phyloP scores from a whole-genome alignment of 2,797 vertebrate species.

The Sebastes trivittatus region DNA sequence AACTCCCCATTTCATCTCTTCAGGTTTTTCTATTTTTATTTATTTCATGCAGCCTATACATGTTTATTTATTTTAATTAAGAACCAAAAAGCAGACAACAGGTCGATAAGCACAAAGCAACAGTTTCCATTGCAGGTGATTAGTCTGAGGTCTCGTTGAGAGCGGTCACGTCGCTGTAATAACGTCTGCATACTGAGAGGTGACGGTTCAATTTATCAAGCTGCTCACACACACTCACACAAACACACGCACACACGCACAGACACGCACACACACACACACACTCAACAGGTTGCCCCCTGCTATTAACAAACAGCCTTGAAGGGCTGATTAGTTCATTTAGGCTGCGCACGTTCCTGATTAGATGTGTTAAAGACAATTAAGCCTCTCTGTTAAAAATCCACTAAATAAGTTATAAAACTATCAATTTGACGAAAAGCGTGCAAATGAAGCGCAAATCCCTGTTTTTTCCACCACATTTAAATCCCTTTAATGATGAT shows the following conservation, averaged over 20 bases:
- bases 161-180: constrained; percentile 75
- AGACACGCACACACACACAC: not conserved
- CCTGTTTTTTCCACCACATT: not conserved
- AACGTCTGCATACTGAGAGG: constrained; percentile 81
- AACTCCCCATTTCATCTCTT: not conserved
- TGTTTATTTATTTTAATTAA: constrained; percentile 64
- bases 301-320: constrained; percentile 41
- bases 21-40: constrained; percentile 7
- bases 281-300: constrained; percentile 74
- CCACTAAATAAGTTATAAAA: constrained; percentile 69
- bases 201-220: constrained; percentile 74
- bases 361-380: constrained; percentile 56
- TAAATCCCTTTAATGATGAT: not conserved
- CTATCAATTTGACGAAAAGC: constrained; percentile 19
- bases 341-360: constrained; percentile 49
- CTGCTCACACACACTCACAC: constrained; percentile 28
- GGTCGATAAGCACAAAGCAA: constrained; percentile 73
- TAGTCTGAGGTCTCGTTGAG: constrained; percentile 69
- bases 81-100: constrained; percentile 62
- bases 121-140: constrained; percentile 75
- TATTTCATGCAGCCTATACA: constrained; percentile 24
- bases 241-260: not conserved
- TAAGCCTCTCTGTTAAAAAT: constrained; percentile 30
- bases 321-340: constrained; percentile 57
- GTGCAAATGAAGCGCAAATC: not conserved